Percentiles rank a stretch among this genome's conserved stretches.
These are phyloP conservation scores for Tinamus guttatus DNA, from an alignment of 2,113 vertebrate genomes.

Conservation along the genomic window DNA sequence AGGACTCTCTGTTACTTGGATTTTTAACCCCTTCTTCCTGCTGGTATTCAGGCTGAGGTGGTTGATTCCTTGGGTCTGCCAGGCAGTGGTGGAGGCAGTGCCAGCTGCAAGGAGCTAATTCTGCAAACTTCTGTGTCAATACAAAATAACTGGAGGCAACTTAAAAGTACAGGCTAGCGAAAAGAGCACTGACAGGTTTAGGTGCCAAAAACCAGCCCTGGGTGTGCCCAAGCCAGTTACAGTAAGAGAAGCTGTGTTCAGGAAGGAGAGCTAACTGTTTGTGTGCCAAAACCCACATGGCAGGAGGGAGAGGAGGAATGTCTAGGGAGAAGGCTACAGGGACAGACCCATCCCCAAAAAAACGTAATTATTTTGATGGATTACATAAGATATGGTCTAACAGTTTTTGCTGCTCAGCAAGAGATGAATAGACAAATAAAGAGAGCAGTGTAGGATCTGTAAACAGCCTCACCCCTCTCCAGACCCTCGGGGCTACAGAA, in stretches of 20 bases:
- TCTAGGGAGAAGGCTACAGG: background rate
- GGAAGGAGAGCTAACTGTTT: background rate
- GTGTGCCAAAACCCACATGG: background rate
- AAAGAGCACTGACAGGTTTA: background rate
- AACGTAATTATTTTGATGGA: background rate
- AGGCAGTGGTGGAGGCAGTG: background rate
- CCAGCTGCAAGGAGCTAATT: background rate
- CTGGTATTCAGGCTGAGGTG: background rate
- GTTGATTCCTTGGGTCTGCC: background rate
- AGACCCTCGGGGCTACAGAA: background rate
- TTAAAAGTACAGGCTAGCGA: background rate
- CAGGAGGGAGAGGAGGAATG: background rate
- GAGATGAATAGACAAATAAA: background rate
- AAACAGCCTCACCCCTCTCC: background rate
- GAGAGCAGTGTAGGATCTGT: background rate
- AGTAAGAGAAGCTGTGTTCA: background rate
- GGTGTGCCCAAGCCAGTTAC: background rate
- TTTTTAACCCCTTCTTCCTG: background rate
- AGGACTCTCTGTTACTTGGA: background rate
- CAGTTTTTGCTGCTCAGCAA: background rate
- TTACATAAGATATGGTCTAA: background rate
- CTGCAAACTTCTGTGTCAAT: background rate
- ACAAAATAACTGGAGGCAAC: background rate
- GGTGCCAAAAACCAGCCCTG: conserved; percentile 25
- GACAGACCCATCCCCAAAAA: background rate